phyloP scores from a whole-genome alignment of 2,113 vertebrate species.

The Chaetodon trifascialis region DNA sequence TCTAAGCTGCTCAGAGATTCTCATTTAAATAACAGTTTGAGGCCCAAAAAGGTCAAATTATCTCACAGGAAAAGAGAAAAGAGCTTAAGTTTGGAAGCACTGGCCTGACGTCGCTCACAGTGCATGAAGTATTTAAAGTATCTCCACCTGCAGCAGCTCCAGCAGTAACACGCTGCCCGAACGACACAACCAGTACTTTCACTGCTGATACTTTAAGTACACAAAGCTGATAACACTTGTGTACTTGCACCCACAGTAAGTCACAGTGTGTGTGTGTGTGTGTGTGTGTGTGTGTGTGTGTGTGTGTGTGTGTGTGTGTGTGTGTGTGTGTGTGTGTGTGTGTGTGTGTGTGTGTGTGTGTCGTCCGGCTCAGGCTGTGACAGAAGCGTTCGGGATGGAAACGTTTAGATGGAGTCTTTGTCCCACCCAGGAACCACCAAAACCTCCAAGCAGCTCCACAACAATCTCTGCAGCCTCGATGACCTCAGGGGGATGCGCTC shows the following conservation, averaged over 20 bases:
- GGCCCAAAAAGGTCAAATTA: too few species aligned
- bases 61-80: not conserved
- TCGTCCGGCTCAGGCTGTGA: not conserved
- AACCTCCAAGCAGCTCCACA: conserved; percentile 33
- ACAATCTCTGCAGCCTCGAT: not conserved
- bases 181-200: not conserved
- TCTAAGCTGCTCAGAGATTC: not conserved
- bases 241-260: not conserved
- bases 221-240: not conserved
- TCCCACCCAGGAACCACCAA: conserved; percentile 16
- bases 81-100: too few species aligned
- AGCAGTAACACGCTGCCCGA: too few species aligned
- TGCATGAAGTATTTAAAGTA: too few species aligned
- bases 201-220: not conserved
- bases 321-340: too few species aligned
- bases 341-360: not conserved
- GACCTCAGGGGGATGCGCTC: not conserved
- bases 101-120: too few species aligned
- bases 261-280: too few species aligned
- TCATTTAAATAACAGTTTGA: not conserved
- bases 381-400: not conserved
- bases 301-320: too few species aligned
- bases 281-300: too few species aligned
- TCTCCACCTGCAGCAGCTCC: too few species aligned
- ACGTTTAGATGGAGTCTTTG: conserved; percentile 1